Evolutionary conservation across 1,140 invertebrate species (phyloP).

Genomic region (Pomacea maculata): DNA sequence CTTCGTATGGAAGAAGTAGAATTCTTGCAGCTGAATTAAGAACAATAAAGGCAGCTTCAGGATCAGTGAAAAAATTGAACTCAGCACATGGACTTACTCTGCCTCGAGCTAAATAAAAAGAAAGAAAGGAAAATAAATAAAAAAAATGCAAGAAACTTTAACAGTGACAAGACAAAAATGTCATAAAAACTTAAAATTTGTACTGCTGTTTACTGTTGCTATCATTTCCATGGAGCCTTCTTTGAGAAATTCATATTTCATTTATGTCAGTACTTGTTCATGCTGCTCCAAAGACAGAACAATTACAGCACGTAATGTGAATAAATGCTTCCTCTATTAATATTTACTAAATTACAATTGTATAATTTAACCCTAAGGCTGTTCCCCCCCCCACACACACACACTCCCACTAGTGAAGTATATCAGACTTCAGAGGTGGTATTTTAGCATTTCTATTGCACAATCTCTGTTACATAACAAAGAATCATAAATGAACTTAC

Average conservation of each 20-base stretch:
- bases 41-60: slow-evolving; percentile 82
- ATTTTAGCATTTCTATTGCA: not conserved
- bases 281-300: not conserved
- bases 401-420: too few species aligned
- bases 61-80: slow-evolving; percentile 84
- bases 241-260: not conserved
- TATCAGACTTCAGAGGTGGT: not conserved
- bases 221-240: not conserved
- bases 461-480: not conserved
- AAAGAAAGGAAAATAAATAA: not conserved
- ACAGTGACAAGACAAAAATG: not conserved
- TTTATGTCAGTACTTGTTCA: not conserved
- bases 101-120: slow-evolving; percentile 69
- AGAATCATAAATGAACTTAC: not conserved
- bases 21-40: slow-evolving; percentile 78
- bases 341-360: too few species aligned
- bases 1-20: slow-evolving; percentile 41
- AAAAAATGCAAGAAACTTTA: not conserved
- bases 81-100: slow-evolving; percentile 76
- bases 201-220: not conserved
- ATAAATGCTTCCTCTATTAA: too few species aligned
- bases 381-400: too few species aligned
- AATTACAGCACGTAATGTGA: not conserved
- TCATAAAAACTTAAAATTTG: not conserved
- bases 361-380: too few species aligned